phyloP scores from a whole-genome alignment of 2,888 invertebrate genomes.

The Hofmannophila pseudospretella region DNA sequence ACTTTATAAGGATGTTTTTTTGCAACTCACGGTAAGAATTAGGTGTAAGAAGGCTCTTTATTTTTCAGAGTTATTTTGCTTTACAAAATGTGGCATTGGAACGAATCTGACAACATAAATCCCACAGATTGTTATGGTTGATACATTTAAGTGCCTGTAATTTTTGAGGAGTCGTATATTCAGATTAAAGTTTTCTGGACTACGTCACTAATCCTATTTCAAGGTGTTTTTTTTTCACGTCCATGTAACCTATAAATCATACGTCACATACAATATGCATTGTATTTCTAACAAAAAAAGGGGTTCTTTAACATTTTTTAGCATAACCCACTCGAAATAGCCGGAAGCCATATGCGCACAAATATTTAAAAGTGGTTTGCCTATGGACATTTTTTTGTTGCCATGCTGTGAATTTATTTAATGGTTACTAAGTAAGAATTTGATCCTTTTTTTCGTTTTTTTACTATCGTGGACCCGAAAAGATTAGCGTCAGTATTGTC shows the following conservation, averaged over 20 bases:
- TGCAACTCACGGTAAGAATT: too few species aligned
- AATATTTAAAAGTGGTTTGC: slow-evolving; percentile 71
- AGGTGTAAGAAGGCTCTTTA: too few species aligned
- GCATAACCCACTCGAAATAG: slow-evolving; percentile 73
- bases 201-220: slow-evolving; percentile 30
- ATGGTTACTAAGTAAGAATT: slow-evolving; percentile 69
- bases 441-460: slow-evolving; percentile 64
- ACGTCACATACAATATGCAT: slow-evolving; percentile 42
- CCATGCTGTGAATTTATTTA: slow-evolving; percentile 63
- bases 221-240: slow-evolving; percentile 24
- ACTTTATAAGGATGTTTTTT: too few species aligned
- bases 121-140: not conserved
- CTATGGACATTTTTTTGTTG: slow-evolving; percentile 53
- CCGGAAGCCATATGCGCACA: slow-evolving; percentile 75
- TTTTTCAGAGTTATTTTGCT: not conserved
- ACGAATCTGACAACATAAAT: not conserved
- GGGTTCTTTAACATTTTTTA: slow-evolving; percentile 51
- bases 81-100: not conserved
- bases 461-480: slow-evolving; percentile 52
- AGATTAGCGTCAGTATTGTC: slow-evolving; percentile 69
- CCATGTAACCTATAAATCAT: slow-evolving; percentile 38
- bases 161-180: slow-evolving; percentile 32
- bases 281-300: slow-evolving; percentile 37
- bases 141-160: slow-evolving; percentile 12
- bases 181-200: slow-evolving; percentile 31